A percentile compares a stretch with the other conserved stretches of the same genome.
These are phyloP conservation scores for Trigoniulus corallinus DNA, from an alignment of 1,140 invertebrate genomes.

Conservation along the genomic window DNA sequence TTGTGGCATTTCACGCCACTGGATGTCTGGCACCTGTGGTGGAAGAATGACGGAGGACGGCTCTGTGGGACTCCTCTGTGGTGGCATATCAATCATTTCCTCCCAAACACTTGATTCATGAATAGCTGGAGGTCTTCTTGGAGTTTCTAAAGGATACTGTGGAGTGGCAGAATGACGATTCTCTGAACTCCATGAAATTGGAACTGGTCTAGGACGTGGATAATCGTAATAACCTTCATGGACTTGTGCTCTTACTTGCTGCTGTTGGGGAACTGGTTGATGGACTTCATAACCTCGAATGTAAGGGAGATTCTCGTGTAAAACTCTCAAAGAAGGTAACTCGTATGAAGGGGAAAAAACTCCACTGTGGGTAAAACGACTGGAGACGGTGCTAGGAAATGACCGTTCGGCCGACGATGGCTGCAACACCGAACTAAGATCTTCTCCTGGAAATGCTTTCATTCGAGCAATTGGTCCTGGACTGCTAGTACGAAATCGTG, in stretches of 20 bases:
- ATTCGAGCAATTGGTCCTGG: conserved; percentile 30
- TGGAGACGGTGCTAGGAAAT: conserved; percentile 34
- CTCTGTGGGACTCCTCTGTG: not conserved
- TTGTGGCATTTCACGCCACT: conserved; percentile 11
- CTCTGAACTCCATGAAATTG: not conserved
- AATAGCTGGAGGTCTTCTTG: not conserved
- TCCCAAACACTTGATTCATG: no score
- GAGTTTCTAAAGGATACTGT: not conserved
- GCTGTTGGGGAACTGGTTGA: not conserved
- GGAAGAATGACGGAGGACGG: conserved; percentile 12
- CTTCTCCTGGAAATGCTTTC: conserved; percentile 53
- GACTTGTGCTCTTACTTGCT: not conserved
- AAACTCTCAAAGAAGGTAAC: conserved; percentile 48
- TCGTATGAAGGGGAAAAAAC: conserved; percentile 42
- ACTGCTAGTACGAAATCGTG: conserved; percentile 44
- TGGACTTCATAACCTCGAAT: conserved; percentile 19
- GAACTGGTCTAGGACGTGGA: conserved; percentile 9
- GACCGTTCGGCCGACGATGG: conserved; percentile 60
- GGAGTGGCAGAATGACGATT: not conserved
- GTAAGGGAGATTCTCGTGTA: conserved; percentile 41
- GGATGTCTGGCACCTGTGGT: conserved; percentile 13
- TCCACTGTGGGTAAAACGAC: conserved; percentile 35
- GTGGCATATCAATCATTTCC: no score
- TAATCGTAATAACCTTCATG: conserved; percentile 13
- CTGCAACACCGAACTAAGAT: conserved; percentile 66